A percentile compares a stretch with the other conserved stretches of the same genome.
These are phyloP conservation scores for Tenrec ecaudatus DNA, from an alignment of 2,113 vertebrate genomes.

Conservation along the genomic window DNA sequence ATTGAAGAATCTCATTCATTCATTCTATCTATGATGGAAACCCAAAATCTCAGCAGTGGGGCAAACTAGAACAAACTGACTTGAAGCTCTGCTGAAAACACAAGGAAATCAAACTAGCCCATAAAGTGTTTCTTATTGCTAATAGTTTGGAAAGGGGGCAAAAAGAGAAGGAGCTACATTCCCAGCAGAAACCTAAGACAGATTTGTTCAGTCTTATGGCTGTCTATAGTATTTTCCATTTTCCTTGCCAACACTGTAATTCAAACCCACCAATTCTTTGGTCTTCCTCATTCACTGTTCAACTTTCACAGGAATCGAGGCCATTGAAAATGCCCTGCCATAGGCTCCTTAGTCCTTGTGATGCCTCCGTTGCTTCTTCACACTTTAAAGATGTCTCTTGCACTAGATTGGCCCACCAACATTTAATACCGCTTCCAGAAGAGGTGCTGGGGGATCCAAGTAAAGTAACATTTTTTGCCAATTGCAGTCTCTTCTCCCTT, in stretches of 20 bases:
- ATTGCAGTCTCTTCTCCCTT: too few species aligned
- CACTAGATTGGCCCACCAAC: too few species aligned
- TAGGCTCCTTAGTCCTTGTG: background rate
- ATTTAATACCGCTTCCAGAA: too few species aligned
- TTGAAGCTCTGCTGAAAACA: background rate
- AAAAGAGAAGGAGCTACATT: background rate
- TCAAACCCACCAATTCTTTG: background rate
- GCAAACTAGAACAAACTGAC: too few species aligned
- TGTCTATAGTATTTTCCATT: background rate
- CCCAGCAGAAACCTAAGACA: background rate
- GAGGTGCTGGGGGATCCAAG: too few species aligned
- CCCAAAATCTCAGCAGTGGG: too few species aligned
- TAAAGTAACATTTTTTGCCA: too few species aligned
- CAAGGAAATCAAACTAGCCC: background rate
- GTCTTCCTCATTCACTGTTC: background rate
- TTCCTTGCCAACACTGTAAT: background rate
- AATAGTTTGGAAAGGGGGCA: background rate
- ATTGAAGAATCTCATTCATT: too few species aligned
- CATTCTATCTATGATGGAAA: too few species aligned
- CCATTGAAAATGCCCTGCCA: background rate
- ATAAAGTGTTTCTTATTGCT: constrained; percentile 13
- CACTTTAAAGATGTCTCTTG: background rate
- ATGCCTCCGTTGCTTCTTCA: background rate
- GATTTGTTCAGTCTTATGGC: background rate
- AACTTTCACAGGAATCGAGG: background rate